Conservation (phyloP, 2,113 vertebrate genomes). For the Neofelis nebulosa region DNA sequence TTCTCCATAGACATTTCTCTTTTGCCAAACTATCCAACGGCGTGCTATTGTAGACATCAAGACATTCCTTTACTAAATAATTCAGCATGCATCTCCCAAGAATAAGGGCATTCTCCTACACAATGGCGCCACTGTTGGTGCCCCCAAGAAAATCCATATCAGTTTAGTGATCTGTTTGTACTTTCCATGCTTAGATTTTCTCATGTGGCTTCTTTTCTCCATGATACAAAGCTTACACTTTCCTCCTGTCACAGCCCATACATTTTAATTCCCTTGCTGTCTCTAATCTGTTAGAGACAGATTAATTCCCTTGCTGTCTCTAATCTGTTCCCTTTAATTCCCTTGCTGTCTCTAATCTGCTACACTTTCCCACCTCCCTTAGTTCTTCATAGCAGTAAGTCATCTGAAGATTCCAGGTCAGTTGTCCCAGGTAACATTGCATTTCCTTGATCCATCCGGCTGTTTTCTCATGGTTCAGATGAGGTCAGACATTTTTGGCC, state of each 20-base stretch:
- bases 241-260: not conserved
- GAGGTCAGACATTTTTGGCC: not conserved
- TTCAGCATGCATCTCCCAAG: not conserved
- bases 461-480: not conserved
- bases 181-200: not conserved
- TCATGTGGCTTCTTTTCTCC: not conserved
- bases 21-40: not conserved
- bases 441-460: not conserved
- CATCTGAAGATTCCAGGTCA: not conserved
- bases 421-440: not conserved
- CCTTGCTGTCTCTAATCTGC: not conserved
- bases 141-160: not conserved
- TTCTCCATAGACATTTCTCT: not conserved
- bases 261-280: not conserved
- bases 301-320: not conserved
- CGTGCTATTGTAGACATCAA: not conserved
- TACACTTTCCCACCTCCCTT: not conserved
- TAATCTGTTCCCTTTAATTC: not conserved
- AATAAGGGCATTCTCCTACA: not conserved
- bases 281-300: not conserved
- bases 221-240: not conserved
- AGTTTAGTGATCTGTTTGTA: not conserved
- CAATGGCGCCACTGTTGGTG: not conserved
- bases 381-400: not conserved
- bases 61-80: not conserved